Evolutionary conservation across 1,140 invertebrate species (phyloP), one percentile per base, ranked within the genome.

Genomic region (Physella acuta): DNA sequence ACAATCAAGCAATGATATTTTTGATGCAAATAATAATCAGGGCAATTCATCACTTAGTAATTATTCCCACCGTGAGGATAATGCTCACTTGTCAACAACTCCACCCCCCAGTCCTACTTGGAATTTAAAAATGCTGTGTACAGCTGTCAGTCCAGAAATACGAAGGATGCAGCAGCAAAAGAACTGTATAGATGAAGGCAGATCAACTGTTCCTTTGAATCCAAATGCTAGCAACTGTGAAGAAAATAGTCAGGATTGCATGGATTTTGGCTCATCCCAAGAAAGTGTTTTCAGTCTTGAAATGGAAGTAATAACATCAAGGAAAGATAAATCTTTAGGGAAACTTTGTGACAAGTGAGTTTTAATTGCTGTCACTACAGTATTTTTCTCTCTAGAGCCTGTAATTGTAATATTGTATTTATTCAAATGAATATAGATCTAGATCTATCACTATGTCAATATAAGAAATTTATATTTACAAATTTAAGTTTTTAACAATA

Each of bases 291-390:
- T 61, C 66, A 73, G 75, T 31, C 64, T 63, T 59, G 69, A 70
- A 24, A 3, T 56, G 14, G 65, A 64, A 33, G 56, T 64, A 26
- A 26, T 67, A 39, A 75, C 73, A 1, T 81, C 78, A 24, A 73
- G 81, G 37, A 85, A 85, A 74, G 82, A 85, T 34, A 85, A 85
- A 74, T 85, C 84, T 11, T 71, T 85, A n/a, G 84, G 83, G 53
- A 73, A 83, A n/a, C 71, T 85, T 0, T 85, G 84, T 78, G 75
- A 81, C 70, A 84, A 79, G 84, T 85, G 77, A 66, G 74, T 67
- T 31, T 3, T 5, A 20, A 2, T 39, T 60, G 20, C 39, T 44
- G 39, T 44, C 20, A 44, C 20, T 11, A 44, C 8, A 11, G 20
- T 20, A 44, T 44, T 20, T 44, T 44, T 44, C 20, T 11, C 20